Evolutionary conservation across 2,113 vertebrate species (phyloP).

Genomic region (Physeter macrocephalus): DNA sequence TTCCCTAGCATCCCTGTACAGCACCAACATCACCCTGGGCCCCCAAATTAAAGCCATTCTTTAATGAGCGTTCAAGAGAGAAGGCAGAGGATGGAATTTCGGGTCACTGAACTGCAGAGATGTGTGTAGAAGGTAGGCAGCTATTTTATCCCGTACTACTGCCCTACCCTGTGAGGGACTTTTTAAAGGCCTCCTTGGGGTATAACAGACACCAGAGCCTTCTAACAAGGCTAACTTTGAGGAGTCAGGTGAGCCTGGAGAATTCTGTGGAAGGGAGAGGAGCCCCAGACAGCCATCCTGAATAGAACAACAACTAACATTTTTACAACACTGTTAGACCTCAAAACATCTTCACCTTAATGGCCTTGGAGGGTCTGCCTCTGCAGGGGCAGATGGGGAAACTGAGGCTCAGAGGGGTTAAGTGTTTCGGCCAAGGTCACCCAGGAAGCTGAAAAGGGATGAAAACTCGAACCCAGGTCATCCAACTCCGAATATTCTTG

Average conservation of each 20-base stretch:
- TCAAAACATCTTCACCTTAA: background rate
- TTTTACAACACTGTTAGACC: background rate
- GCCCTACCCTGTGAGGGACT: background rate
- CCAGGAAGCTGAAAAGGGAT: background rate
- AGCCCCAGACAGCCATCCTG: background rate
- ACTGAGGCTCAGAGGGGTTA: background rate
- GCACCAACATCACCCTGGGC: rapidly evolving
- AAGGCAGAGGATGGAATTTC: background rate
- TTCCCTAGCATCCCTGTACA: background rate
- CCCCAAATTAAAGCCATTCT: background rate
- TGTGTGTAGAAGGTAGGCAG: background rate
- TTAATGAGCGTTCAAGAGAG: background rate
- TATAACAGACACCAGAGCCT: background rate
- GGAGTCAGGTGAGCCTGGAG: background rate
- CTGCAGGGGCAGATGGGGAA: background rate
- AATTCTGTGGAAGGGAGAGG: background rate
- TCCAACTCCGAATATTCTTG: background rate
- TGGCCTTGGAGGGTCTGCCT: background rate
- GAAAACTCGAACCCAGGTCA: background rate
- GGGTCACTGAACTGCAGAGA: background rate
- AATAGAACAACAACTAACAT: background rate
- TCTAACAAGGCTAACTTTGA: background rate
- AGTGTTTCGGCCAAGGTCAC: background rate
- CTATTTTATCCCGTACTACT: background rate
- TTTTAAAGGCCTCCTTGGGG: background rate